These are phyloP conservation scores for Anhinga anhinga DNA, from an alignment of 2,113 vertebrate species.

Conservation along the genomic window DNA sequence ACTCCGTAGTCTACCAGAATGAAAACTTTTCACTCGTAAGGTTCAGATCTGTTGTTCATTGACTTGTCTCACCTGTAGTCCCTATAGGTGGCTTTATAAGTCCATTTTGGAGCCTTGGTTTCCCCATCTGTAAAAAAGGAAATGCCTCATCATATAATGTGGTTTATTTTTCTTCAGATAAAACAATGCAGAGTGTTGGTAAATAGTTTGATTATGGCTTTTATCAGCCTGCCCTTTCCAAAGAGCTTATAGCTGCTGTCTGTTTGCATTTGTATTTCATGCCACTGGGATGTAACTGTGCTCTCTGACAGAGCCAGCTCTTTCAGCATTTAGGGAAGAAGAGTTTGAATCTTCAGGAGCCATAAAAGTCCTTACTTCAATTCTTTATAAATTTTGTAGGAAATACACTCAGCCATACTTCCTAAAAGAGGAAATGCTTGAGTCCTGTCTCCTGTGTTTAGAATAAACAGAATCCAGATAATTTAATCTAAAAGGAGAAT, in stretches of 20 bases:
- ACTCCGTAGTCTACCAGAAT: neutral
- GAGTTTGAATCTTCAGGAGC: neutral
- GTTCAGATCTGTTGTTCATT: neutral
- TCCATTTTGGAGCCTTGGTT: neutral
- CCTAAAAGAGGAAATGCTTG: constrained; percentile 34
- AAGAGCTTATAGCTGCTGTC: constrained; percentile 13
- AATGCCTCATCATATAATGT: too few relatives aligned
- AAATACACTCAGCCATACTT: neutral
- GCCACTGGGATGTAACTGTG: neutral
- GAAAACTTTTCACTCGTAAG: neutral
- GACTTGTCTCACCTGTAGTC: neutral
- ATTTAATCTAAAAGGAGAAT: constrained; percentile 44
- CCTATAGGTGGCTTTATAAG: neutral
- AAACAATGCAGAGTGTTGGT: neutral
- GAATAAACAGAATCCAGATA: constrained; percentile 65
- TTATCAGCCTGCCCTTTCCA: neutral
- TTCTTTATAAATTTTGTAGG: constrained; percentile 40
- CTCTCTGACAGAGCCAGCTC: neutral
- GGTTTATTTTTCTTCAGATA: neutral
- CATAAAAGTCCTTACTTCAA: neutral
- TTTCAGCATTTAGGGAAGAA: neutral
- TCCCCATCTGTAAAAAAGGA: neutral
- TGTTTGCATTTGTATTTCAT: neutral
- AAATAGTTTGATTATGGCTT: neutral
- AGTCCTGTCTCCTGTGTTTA: constrained; percentile 53